Conservation (phyloP, 2,888 invertebrate genomes). For the Eupithecia subfuscata region DNA sequence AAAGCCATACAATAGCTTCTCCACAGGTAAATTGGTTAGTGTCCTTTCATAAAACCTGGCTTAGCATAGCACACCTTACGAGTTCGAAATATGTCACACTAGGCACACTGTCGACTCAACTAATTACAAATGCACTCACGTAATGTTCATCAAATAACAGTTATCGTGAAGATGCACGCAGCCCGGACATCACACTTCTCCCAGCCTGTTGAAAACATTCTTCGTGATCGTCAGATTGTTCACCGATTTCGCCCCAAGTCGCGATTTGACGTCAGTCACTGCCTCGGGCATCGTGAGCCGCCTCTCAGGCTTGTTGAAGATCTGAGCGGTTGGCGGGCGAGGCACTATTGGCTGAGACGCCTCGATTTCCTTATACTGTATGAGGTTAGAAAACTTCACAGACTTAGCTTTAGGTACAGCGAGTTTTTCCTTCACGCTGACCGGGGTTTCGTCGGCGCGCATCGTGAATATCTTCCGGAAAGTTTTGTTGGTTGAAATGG, state of each 20-base stretch:
- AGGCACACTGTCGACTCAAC: not conserved
- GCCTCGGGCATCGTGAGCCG: slow-evolving; percentile 72
- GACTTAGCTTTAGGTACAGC: slow-evolving; percentile 68
- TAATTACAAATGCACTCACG: slow-evolving; percentile 18
- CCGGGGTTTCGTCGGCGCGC: slow-evolving; percentile 75
- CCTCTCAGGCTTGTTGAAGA: slow-evolving; percentile 78
- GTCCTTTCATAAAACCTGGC: not conserved
- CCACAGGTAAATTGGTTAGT: not conserved
- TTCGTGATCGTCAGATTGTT: slow-evolving; percentile 70
- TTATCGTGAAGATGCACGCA: slow-evolving; percentile 5
- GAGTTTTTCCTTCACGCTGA: slow-evolving; percentile 75
- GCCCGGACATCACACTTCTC: slow-evolving; percentile 25
- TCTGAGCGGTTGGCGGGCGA: slow-evolving; percentile 49
- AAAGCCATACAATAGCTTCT: not conserved
- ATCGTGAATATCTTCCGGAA: slow-evolving; percentile 73
- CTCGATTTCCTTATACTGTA: slow-evolving; percentile 79
- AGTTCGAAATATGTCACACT: not conserved
- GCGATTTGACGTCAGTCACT: slow-evolving; percentile 61
- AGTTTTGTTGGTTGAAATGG: slow-evolving; percentile 66
- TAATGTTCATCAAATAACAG: slow-evolving; percentile 17
- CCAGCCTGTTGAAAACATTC: slow-evolving; percentile 71
- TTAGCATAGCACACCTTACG: not conserved
- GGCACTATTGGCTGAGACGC: slow-evolving; percentile 31
- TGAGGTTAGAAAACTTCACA: slow-evolving; percentile 75
- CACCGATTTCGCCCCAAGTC: slow-evolving; percentile 64